Evolutionary conservation across 2,888 invertebrate species (phyloP).

Genomic region (Zygogramma bicolorata): DNA sequence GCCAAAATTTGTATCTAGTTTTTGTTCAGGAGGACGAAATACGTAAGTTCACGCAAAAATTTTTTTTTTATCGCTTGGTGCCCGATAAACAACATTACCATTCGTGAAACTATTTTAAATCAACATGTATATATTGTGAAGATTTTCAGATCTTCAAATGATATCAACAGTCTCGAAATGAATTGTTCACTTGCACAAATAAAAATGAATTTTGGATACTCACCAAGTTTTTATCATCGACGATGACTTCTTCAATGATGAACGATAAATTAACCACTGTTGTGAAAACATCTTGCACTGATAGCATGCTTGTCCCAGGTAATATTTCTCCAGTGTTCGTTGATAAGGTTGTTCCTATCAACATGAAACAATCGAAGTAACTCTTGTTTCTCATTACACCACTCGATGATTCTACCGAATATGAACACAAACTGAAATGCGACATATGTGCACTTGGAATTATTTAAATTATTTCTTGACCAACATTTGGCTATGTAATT

Average conservation of each 20-base stretch:
- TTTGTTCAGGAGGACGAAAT: too few species aligned
- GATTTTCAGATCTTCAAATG: too few species aligned
- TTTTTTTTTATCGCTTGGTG: too few species aligned
- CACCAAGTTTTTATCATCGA: conserved; percentile 50
- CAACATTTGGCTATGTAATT: not conserved
- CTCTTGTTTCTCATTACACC: conserved; percentile 46
- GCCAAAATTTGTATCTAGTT: too few species aligned
- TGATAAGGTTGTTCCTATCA: conserved; percentile 53
- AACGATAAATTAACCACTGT: conserved; percentile 54
- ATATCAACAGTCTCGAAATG: too few species aligned
- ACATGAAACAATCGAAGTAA: conserved; percentile 54
- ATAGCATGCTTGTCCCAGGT: conserved; percentile 44
- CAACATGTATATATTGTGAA: too few species aligned
- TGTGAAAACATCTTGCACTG: conserved; percentile 41
- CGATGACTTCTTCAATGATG: conserved; percentile 47
- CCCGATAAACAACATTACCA: too few species aligned
- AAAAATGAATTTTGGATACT: conserved; percentile 26
- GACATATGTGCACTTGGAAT: not conserved
- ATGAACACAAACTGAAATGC: not conserved
- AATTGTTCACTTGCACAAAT: too few species aligned
- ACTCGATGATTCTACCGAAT: not conserved
- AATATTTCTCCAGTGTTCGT: conserved; percentile 43
- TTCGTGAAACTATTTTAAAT: too few species aligned
- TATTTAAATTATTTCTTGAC: not conserved
- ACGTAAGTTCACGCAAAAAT: too few species aligned